Evolutionary conservation across 2,797 vertebrate species (phyloP), one percentile per base, ranked within the genome.

Genomic region (Mormyrus proboscirostris): DNA sequence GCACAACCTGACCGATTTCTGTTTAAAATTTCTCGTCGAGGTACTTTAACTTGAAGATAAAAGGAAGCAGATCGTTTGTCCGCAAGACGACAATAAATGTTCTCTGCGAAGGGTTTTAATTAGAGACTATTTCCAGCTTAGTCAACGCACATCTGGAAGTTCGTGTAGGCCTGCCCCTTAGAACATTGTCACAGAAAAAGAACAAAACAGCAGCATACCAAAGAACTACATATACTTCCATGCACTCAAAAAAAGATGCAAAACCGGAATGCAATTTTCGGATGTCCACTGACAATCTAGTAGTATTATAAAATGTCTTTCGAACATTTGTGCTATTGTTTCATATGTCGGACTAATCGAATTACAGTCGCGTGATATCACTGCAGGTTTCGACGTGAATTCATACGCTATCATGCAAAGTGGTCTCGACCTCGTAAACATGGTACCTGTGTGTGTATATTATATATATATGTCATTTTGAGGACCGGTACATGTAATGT

Each of bases 71-170:
- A 91, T 93, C 65, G 94, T 94, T 87, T 92, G 94, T 94, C 95
- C 93, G 91, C 93, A 92, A 94, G 93, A 93, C 92, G 93, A 95
- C 95, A 94, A 95, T 94, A 94, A 93, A 95, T 95, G 94, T 88
- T 91, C 88, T 69, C 79, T 38, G 51, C 92, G 93, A 93, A 88
- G 95, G 94, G 94, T 94, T 96, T 96, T 96, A 96, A 96, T 96
- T 94, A 93, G 95, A 93, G 94, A 95, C 96, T 94, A 82, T 82
- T 94, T 94, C 91, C 89, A 94, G 94, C 95, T 95, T 95, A 95
- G 95, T 94, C 94, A 92, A 92, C 94, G 93, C 92, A 38, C 85
- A 55, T 44, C 47, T 57, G 41, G 19, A 76, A 41, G 29, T 88
- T 62, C 85, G 47, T 44, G 29, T 87, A 38, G 69, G 69, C 69